Evolutionary conservation across 2,113 vertebrate species (phyloP), one percentile per base, ranked within the genome.

Genomic region (Paratilapia polleni): DNA sequence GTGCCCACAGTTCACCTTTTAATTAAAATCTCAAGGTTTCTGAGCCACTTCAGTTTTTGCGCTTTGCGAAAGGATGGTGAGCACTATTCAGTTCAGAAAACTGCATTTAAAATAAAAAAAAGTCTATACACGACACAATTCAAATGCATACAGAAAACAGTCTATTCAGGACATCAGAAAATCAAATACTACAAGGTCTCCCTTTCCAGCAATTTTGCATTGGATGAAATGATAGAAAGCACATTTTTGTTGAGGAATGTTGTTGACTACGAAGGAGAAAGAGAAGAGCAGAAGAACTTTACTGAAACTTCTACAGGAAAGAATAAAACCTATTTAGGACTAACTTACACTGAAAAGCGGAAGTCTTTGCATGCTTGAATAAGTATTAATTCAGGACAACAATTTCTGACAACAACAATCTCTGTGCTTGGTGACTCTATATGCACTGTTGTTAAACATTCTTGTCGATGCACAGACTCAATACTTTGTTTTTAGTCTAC

Each of bases 1-100:
- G 58, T 49, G 81, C 47, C 68, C 6, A 11, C 83, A 49, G 68
- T 88, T 91, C 87, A 85, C 76, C 78, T 87, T 92, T 94, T 94
- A 92, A 94, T 93, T 93, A 87, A 84, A 86, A 90, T 87, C 80
- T 91, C 92, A 94, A 94, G 93, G 92, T 87, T 91, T 66, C 62
- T 0, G 10, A 88, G 59, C 81, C 90, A 93, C 91, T 94, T 89
- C 66, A 88, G 70, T 89, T 91, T 88, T 60, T 82, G 87, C 13
- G 12, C 77, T 88, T 86, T 83, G 38, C 82, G 56, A 85, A 90
- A 88, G 70, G 62, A 83, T 26, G 75, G 43, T 52, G 34, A 70
- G 31, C 57, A 87, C 85, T 85, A 89, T 92, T 88, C 82, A 87
- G 76, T 78, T 64, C n/a, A 63, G 22, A 38, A 85, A 91, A 76